Percentiles rank a stretch among this genome's conserved stretches.
These are phyloP conservation scores for Periophthalmus magnuspinnatus DNA, from an alignment of 2,797 vertebrate species.

Conservation along the genomic window DNA sequence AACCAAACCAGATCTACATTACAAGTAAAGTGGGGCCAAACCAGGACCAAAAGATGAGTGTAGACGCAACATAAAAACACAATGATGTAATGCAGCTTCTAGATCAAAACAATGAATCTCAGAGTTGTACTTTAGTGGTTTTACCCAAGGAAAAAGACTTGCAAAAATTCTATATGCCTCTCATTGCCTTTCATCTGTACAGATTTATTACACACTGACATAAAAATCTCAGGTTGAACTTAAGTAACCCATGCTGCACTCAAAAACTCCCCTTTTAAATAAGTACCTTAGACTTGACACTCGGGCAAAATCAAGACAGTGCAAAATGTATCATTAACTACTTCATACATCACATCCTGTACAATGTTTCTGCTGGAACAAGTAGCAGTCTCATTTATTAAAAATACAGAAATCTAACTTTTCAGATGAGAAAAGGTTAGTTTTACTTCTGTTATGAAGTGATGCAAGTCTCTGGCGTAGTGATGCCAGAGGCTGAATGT, in stretches of 20 bases:
- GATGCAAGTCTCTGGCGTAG: not conserved
- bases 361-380: not conserved
- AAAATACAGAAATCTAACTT: not conserved
- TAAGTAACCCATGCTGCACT: not conserved
- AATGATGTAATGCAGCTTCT: no score
- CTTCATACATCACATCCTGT: not conserved
- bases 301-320: not conserved
- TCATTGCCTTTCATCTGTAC: not conserved
- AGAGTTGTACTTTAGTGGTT: no score
- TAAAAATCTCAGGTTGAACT: not conserved
- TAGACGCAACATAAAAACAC: no score
- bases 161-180: no score
- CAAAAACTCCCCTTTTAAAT: not conserved
- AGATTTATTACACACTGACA: not conserved
- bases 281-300: not conserved
- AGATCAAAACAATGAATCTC: no score
- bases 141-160: no score
- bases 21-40: no score
- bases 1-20: no score
- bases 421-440: not conserved
- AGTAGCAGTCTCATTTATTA: not conserved
- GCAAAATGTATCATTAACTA: not conserved
- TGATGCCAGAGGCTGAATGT: slow-evolving; percentile 6
- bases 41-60: no score
- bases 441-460: not conserved